Conservation (phyloP, 2,888 invertebrate genomes). For the Subacronicta megacephala region DNA sequence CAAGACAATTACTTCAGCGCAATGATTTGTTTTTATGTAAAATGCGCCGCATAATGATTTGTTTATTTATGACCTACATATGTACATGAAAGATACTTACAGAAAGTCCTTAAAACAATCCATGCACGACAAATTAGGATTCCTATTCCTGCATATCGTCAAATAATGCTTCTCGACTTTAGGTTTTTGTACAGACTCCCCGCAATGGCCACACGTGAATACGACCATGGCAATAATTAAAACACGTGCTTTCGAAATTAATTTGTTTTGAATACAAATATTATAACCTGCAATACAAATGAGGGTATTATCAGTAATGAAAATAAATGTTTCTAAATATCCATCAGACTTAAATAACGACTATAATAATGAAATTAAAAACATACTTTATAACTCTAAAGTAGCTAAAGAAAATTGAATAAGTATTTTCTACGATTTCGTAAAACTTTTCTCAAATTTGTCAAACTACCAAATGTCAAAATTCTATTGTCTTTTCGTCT, state of each 20-base stretch:
- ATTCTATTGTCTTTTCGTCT: neutral
- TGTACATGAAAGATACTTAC: too few species aligned
- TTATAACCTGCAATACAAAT: conserved; percentile 59
- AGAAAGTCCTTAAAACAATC: conserved; percentile 97
- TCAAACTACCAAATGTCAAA: conserved; percentile 45
- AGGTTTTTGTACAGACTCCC: conserved; percentile 96
- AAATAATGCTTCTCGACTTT: conserved; percentile 97
- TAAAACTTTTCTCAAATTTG: conserved; percentile 50
- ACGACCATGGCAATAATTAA: conserved; percentile 93
- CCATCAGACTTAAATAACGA: neutral
- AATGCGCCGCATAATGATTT: too few species aligned
- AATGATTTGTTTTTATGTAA: too few species aligned
- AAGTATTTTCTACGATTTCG: conserved; percentile 31
- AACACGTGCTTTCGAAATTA: conserved; percentile 52
- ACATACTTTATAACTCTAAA: conserved; percentile 21
- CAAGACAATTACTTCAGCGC: neutral
- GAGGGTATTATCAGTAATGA: conserved; percentile 12
- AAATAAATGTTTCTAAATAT: neutral
- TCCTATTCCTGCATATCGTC: conserved; percentile 91
- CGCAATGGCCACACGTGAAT: conserved; percentile 97
- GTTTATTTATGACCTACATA: neutral
- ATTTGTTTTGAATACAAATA: conserved; percentile 60
- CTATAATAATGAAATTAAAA: neutral
- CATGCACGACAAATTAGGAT: conserved; percentile 95
- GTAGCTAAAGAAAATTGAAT: conserved; percentile 30